phyloP scores from a whole-genome alignment of 1,140 invertebrate genomes.

The Drosophila chauvacae region DNA sequence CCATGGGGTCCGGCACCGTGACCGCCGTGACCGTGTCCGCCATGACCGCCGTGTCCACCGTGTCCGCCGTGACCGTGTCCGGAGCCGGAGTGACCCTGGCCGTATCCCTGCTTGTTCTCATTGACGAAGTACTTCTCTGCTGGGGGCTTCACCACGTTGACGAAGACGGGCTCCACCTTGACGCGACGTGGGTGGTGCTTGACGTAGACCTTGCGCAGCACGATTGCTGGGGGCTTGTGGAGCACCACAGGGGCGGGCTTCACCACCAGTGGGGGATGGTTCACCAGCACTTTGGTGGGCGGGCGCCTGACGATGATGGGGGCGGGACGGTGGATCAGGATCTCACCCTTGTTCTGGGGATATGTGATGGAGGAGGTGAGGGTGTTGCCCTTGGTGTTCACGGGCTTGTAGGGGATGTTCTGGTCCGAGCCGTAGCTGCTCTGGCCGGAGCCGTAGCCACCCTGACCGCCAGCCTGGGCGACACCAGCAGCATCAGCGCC shows the following conservation, averaged over 20 bases:
- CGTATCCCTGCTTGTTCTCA: constrained; percentile 78
- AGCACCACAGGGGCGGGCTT: constrained; percentile 82
- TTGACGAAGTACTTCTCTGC: constrained; percentile 84
- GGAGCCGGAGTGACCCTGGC: constrained; percentile 45
- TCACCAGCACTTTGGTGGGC: constrained; percentile 81
- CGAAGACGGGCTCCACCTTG: constrained; percentile 83
- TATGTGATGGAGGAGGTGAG: constrained; percentile 80
- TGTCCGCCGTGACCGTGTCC: constrained; percentile 40
- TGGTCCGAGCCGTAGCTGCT: constrained; percentile 74
- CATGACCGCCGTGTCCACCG: constrained; percentile 3
- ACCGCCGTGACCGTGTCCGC: constrained; percentile 26
- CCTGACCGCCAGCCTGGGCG: constrained; percentile 58
- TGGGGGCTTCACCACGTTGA: constrained; percentile 83
- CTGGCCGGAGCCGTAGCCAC: constrained; percentile 67
- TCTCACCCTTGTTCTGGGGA: constrained; percentile 82
- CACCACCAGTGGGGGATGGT: constrained; percentile 82
- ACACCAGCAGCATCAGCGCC: constrained; percentile 57
- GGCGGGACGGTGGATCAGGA: constrained; percentile 81
- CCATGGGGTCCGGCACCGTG: constrained; percentile 54
- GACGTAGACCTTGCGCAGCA: constrained; percentile 80
- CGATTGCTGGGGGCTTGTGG: constrained; percentile 84
- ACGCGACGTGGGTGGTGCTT: constrained; percentile 83
- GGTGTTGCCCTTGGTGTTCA: constrained; percentile 79
- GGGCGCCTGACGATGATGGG: constrained; percentile 82
- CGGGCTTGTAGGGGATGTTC: constrained; percentile 75